Conservation (phyloP, 2,888 invertebrate species). For the Luffia ferchaultella region DNA sequence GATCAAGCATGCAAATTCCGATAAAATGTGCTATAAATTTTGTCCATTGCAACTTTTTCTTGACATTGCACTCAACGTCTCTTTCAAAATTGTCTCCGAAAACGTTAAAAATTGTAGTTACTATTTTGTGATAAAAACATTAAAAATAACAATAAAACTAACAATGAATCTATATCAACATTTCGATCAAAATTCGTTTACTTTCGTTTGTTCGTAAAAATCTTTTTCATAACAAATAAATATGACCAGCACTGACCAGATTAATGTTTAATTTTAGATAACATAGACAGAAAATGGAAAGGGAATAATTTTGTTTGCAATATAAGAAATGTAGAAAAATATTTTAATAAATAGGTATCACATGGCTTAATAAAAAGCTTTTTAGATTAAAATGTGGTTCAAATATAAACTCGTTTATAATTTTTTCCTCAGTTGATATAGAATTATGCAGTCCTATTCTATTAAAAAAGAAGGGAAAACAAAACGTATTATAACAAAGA, state of each 20-base stretch:
- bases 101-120: background rate
- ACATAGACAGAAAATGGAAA: too few species aligned
- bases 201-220: conserved; percentile 10
- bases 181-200: conserved; percentile 13
- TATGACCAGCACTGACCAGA: conserved; percentile 2
- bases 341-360: too few species aligned
- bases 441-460: conserved; percentile 12
- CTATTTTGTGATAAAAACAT: background rate
- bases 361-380: too few species aligned
- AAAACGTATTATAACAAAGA: conserved; percentile 10
- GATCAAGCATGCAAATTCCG: too few species aligned
- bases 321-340: too few species aligned
- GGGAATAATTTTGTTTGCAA: too few species aligned
- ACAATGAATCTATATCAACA: conserved; percentile 20
- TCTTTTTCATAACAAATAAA: conserved; percentile 14
- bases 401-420: too few species aligned
- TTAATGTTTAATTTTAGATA: too few species aligned
- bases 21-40: background rate
- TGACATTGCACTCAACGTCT: too few species aligned
- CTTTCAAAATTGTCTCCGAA: too few species aligned
- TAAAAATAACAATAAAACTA: conserved; percentile 3
- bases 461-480: conserved; percentile 7
- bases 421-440: conserved; percentile 15
- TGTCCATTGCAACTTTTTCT: background rate
- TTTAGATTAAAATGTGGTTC: too few species aligned